These are phyloP conservation scores for Antheraea mylitta DNA, from an alignment of 1,140 invertebrate species.

Conservation along the genomic window DNA sequence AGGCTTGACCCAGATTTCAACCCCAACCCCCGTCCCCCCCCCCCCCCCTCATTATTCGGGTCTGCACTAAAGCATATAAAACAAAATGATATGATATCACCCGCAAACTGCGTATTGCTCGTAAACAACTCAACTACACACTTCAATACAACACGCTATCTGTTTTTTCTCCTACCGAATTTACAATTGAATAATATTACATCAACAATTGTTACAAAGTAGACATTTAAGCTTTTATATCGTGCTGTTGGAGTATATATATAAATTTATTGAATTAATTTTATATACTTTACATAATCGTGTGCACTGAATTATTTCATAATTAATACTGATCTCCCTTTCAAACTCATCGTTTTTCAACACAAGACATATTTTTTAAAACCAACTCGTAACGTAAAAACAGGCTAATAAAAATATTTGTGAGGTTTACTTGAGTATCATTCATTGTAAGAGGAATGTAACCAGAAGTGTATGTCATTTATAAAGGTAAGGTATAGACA, in stretches of 20 bases:
- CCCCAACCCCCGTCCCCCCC: no score
- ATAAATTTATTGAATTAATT: background rate
- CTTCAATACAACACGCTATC: background rate
- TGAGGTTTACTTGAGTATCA: background rate
- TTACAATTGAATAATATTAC: background rate
- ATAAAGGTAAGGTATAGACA: background rate
- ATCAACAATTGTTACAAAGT: slow-evolving; percentile 20
- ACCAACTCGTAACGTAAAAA: background rate
- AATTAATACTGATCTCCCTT: slow-evolving; percentile 14
- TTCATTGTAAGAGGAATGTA: background rate
- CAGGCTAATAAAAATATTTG: background rate
- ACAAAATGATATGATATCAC: slow-evolving; percentile 41
- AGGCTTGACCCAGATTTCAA: no score
- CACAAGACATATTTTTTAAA: background rate
- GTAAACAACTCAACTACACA: background rate
- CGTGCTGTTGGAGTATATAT: slow-evolving; percentile 9
- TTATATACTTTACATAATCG: slow-evolving; percentile 1
- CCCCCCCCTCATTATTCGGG: no score
- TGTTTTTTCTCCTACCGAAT: background rate
- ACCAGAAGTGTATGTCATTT: background rate
- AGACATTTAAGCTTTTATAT: slow-evolving; percentile 12
- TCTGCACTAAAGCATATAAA: slow-evolving; percentile 29
- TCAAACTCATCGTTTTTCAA: background rate
- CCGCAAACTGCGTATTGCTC: slow-evolving; percentile 32
- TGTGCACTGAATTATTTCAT: slow-evolving; percentile 7